Conservation (phyloP, 2,113 vertebrate genomes). For the Acanthochromis polyacanthus region DNA sequence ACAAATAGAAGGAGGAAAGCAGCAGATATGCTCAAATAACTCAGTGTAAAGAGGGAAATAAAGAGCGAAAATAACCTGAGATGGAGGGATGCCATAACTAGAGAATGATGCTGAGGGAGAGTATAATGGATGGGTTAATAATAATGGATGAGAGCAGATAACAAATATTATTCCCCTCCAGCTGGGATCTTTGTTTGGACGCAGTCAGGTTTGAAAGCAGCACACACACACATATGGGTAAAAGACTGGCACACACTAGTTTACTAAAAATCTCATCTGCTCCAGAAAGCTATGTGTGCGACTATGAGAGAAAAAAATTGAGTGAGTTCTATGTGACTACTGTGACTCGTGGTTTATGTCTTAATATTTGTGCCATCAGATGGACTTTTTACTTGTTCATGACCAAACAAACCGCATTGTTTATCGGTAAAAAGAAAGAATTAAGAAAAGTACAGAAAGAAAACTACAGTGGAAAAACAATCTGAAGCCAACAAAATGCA, state of each 20-base stretch:
- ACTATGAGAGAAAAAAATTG: neutral
- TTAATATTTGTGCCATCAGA: neutral
- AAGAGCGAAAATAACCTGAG: conserved; percentile 12
- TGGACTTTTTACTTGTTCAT: neutral
- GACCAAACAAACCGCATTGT: neutral
- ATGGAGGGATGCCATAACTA: neutral
- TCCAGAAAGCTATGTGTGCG: neutral
- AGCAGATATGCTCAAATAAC: neutral
- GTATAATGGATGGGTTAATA: no score
- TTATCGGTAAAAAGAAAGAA: neutral
- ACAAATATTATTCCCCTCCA: conserved; percentile 64
- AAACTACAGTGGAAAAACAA: neutral
- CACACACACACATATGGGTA: neutral
- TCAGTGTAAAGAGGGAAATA: neutral
- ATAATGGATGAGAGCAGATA: conserved; percentile 52
- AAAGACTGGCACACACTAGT: neutral
- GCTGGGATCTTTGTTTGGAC: conserved; percentile 64
- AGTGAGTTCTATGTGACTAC: neutral
- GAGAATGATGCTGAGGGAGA: neutral
- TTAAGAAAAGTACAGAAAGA: neutral
- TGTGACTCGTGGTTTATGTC: neutral
- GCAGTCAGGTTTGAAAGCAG: conserved; percentile 45
- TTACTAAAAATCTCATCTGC: conserved; percentile 2
- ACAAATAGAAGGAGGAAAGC: conserved; percentile 8
- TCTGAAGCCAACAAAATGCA: neutral